A percentile compares a stretch with the other conserved stretches of the same genome.
phyloP scores from a whole-genome alignment of 2,888 invertebrate genomes.

The Idaea dimidiata region DNA sequence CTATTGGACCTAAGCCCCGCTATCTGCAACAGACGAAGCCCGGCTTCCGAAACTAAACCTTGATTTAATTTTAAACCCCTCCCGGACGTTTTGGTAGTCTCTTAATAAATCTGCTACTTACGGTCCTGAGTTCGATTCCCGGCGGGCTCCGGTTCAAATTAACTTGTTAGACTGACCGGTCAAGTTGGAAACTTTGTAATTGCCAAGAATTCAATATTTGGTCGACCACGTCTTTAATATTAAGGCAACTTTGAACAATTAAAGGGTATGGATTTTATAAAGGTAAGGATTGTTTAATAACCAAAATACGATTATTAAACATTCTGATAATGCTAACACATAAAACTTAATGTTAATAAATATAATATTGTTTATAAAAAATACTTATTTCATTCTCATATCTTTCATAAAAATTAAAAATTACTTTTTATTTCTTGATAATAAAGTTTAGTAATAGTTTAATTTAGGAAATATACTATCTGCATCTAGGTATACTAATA shows the following conservation, averaged over 20 bases:
- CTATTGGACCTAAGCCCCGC: slow-evolving; percentile 21
- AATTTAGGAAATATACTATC: no score
- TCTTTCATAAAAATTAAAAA: no score
- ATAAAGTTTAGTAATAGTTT: no score
- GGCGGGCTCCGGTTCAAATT: slow-evolving; percentile 57
- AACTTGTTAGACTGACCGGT: slow-evolving; percentile 67
- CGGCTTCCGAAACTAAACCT: slow-evolving; percentile 59
- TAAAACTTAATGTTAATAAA: no score
- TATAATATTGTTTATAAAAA: no score
- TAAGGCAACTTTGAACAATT: neutral
- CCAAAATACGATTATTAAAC: no score
- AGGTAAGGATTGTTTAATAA: neutral
- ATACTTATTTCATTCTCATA: no score
- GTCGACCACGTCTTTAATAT: slow-evolving; percentile 5
- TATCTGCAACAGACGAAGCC: slow-evolving; percentile 56
- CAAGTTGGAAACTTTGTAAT: slow-evolving; percentile 55
- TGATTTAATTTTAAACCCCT: slow-evolving; percentile 73
- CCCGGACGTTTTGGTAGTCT: slow-evolving; percentile 60
- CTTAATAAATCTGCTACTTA: slow-evolving; percentile 77
- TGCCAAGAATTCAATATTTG: slow-evolving; percentile 47
- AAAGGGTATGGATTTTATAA: neutral
- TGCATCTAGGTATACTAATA: no score
- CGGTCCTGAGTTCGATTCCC: slow-evolving; percentile 71
- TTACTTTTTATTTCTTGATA: no score
- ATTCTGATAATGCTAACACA: no score